Evolutionary conservation across 2,113 vertebrate species (phyloP).

Genomic region (Balaeniceps rex): DNA sequence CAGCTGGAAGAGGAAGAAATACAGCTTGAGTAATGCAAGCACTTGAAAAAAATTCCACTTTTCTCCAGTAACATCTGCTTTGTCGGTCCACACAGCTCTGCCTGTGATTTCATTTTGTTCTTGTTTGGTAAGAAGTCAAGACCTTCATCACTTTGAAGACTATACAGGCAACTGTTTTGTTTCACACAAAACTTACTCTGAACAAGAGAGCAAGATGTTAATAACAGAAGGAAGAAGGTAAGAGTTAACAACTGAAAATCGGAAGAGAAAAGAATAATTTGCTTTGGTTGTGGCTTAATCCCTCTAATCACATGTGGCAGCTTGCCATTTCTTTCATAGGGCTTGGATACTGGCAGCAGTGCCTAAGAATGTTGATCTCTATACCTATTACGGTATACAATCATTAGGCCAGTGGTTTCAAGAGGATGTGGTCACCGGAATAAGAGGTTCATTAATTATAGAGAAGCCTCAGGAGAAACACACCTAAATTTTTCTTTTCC

Average conservation of each 20-base stretch:
- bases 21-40: neutral
- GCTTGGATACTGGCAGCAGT: neutral
- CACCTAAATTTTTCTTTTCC: neutral
- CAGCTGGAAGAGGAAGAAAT: neutral
- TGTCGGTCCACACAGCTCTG: neutral
- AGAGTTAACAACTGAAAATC: neutral
- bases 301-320: neutral
- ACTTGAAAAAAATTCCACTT: neutral
- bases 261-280: neutral
- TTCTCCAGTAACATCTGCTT: neutral
- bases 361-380: neutral
- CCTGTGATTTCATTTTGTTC: neutral
- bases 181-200: neutral
- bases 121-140: neutral
- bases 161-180: neutral
- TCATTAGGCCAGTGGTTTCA: neutral
- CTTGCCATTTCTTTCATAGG: neutral
- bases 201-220: neutral
- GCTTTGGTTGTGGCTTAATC: neutral
- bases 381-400: neutral
- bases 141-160: neutral
- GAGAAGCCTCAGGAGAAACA: neutral
- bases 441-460: neutral
- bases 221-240: neutral
- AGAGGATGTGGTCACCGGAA: neutral